Evolutionary conservation across 2,888 invertebrate species (phyloP).

Genomic region (Cryptosula pallasiana): DNA sequence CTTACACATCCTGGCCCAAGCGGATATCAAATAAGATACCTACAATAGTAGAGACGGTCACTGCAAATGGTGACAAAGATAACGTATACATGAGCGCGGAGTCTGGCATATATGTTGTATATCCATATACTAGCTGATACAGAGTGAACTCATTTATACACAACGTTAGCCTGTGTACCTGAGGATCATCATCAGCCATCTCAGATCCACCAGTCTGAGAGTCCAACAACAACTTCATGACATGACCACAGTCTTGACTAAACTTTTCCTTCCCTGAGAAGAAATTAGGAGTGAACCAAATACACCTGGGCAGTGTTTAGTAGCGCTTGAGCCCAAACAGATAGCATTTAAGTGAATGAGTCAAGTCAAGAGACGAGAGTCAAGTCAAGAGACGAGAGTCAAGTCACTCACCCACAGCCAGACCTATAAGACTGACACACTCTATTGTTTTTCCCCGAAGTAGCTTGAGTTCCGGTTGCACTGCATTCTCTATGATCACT

Average conservation of each 20-base stretch:
- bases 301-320: too few species aligned
- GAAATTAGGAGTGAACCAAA: neutral
- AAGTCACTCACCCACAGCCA: slow-evolving; percentile 58
- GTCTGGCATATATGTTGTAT: too few species aligned
- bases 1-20: slow-evolving; percentile 98
- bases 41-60: slow-evolving; percentile 32
- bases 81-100: too few species aligned
- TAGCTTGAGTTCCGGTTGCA: slow-evolving; percentile 70
- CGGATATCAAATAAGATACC: slow-evolving; percentile 93
- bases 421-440: slow-evolving; percentile 93
- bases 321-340: too few species aligned
- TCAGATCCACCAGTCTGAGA: slow-evolving; percentile 76
- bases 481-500: slow-evolving; percentile 92
- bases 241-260: slow-evolving; percentile 82
- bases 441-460: slow-evolving; percentile 97
- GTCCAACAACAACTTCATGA: slow-evolving; percentile 88
- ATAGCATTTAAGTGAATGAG: too few species aligned
- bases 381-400: too few species aligned
- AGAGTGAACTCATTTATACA: too few species aligned
- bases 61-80: too few species aligned
- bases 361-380: too few species aligned
- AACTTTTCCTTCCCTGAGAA: slow-evolving; percentile 58
- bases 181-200: slow-evolving; percentile 88
- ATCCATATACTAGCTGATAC: too few species aligned
- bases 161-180: too few species aligned